phyloP scores from a whole-genome alignment of 2,113 vertebrate genomes.

The Ardeotis arabs region DNA sequence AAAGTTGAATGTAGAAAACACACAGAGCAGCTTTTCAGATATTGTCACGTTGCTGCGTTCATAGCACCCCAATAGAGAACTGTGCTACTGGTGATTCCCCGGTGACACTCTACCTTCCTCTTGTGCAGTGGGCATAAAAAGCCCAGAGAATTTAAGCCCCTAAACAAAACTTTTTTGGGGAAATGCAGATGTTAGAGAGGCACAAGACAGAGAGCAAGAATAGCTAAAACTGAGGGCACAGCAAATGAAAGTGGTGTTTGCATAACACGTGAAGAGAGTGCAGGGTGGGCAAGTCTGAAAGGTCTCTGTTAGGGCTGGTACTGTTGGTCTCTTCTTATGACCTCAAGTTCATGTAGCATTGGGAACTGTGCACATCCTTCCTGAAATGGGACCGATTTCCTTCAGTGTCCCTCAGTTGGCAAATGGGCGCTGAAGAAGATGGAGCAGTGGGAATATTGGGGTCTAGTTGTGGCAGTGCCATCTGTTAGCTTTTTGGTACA shows the following conservation, averaged over 20 bases:
- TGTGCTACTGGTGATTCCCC: background rate
- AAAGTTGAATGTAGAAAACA: fast-evolving
- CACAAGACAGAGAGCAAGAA: background rate
- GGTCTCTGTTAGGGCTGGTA: background rate
- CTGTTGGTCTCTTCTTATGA: background rate
- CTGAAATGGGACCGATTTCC: background rate
- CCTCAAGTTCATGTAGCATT: background rate
- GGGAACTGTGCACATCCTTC: background rate
- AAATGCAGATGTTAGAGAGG: background rate
- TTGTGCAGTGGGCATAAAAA: background rate
- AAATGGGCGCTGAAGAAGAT: background rate
- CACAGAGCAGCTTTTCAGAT: background rate
- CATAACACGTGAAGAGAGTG: fast-evolving
- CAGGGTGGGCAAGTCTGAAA: background rate
- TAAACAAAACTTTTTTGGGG: background rate
- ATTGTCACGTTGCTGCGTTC: background rate
- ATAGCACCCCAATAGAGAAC: background rate
- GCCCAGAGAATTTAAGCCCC: background rate
- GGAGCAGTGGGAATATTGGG: background rate
- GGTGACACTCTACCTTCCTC: background rate
- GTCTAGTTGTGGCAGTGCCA: background rate
- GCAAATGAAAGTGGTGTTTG: background rate
- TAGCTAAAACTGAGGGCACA: background rate
- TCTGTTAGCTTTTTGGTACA: background rate
- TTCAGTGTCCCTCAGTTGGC: background rate